Base-by-base conservation (phyloP, 1,140 invertebrate genomes). In the Cydia splendana region DNA sequence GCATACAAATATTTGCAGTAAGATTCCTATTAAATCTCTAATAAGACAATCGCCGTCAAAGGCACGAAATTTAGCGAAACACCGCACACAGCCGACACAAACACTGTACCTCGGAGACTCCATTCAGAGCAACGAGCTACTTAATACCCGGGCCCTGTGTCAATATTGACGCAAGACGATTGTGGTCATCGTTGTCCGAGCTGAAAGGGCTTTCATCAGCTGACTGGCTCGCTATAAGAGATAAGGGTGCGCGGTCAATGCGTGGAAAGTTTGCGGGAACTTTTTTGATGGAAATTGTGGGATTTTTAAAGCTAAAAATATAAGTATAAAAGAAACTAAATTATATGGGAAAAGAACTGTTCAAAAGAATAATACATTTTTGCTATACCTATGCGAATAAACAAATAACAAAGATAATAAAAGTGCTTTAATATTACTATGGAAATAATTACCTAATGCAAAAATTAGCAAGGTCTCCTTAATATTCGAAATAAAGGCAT, bases 101-200 rank as follows among this genome's bases (percentile, higher is more conserved):
- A 71, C 78, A 75, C 69, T 78, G 79, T 81, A 76, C 80, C 74
- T 80, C 76, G 75, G 79, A 82, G 83, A 82, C 82, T 84, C 86
- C 85, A 91, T 89, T 88, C 87, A 89, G 77, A 18, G 81, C 81
- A 85, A 85, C 84, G 85, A 91, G 89, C 87, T 91, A 91, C 88
- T 91, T 88, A 90, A 91, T 89, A 86, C 83, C 85, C 75, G 74
- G 79, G 82, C 82, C 80, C 34, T 42, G 74, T 76, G 91, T 85
- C 84, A 93, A 91, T 87, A 90, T 93, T 93, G 88, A 85, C 84
- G 78, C 79, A 65, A 74, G 75, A 77, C 67, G 79, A 80, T 76
- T 80, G 80, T 92, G 90, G 90, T 90, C 90, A 93, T 87, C 88
- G 51, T 77, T 84, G 87, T 87, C 89, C 87, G 84, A 88, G 48